A percentile compares a stretch with the other conserved stretches of the same genome.
Evolutionary conservation across 37 sponge, comb jelly and placozoan species (phyloP).

Genomic region (Dysidea cf. avara): DNA sequence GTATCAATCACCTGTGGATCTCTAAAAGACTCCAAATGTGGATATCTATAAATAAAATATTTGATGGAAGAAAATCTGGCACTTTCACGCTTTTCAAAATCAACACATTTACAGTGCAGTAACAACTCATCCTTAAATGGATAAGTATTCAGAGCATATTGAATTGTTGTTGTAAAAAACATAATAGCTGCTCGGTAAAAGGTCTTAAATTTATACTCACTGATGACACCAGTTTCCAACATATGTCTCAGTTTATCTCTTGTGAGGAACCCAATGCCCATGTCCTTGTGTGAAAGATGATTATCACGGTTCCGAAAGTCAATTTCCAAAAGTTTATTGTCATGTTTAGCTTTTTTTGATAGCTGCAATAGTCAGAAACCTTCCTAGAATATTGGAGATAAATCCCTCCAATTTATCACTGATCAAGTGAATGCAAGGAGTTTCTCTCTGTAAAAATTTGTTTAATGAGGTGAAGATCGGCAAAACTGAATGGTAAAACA

Average conservation of each 20-base stretch:
- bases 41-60: slow-evolving; percentile 23
- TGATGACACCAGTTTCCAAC: slow-evolving; percentile 30
- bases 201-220: neutral
- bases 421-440: slow-evolving; percentile 28
- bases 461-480: slow-evolving; percentile 14
- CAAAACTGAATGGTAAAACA: slow-evolving; percentile 35
- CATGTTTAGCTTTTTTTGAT: slow-evolving; percentile 20
- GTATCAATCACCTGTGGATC: neutral
- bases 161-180: slow-evolving; percentile 31
- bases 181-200: slow-evolving; percentile 44
- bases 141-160: slow-evolving; percentile 17
- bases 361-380: slow-evolving; percentile 18
- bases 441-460: slow-evolving; percentile 38
- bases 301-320: slow-evolving; percentile 11
- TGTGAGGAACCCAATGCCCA: too few relatives aligned
- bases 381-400: slow-evolving; percentile 27
- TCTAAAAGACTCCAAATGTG: slow-evolving; percentile 1
- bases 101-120: slow-evolving; percentile 25
- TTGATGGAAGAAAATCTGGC: slow-evolving; percentile 22
- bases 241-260: slow-evolving; percentile 4
- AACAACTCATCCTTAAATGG: slow-evolving; percentile 56
- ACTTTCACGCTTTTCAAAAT: slow-evolving; percentile 34
- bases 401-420: slow-evolving; percentile 25
- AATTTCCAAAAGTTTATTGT: slow-evolving; percentile 17
- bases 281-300: slow-evolving; percentile 26